Conservation (phyloP, 2,888 invertebrate genomes). For the Drosophila longiperda region DNA sequence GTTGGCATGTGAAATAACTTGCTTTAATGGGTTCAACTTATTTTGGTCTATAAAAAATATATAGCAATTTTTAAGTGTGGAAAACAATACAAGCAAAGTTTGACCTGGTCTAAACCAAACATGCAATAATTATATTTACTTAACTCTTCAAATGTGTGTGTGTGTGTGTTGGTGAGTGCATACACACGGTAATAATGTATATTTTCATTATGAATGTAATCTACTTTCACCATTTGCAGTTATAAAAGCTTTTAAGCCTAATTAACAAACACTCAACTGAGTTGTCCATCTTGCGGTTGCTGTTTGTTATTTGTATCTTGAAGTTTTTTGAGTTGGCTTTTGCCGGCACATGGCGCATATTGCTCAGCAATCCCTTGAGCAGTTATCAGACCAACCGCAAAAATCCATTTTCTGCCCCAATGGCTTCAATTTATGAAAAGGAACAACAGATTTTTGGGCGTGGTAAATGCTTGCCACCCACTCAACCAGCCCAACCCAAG, state of each 20-base stretch:
- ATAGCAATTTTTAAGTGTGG: neutral
- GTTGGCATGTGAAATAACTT: slow-evolving; percentile 7
- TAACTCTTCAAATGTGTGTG: neutral
- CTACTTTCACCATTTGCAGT: neutral
- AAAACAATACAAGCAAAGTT: neutral
- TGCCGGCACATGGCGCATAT: slow-evolving; percentile 35
- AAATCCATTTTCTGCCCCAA: slow-evolving; percentile 76
- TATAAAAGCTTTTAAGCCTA: slow-evolving; percentile 11
- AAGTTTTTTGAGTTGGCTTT: slow-evolving; percentile 6
- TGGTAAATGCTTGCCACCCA: slow-evolving; percentile 62
- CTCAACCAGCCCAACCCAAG: neutral
- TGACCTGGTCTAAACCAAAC: neutral
- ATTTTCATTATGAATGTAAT: neutral
- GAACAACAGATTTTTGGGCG: slow-evolving; percentile 61
- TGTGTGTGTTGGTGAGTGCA: neutral
- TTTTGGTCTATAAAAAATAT: neutral
- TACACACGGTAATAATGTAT: neutral
- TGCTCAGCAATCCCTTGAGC: slow-evolving; percentile 48
- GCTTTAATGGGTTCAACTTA: neutral
- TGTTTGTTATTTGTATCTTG: slow-evolving; percentile 4
- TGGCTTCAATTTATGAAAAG: slow-evolving; percentile 71
- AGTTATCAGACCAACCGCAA: slow-evolving; percentile 74
- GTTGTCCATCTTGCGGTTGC: slow-evolving; percentile 17
- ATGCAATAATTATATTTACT: neutral
- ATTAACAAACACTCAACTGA: slow-evolving; percentile 27